Conservation (phyloP, 2,113 vertebrate genomes). For the Sciurus niger region DNA sequence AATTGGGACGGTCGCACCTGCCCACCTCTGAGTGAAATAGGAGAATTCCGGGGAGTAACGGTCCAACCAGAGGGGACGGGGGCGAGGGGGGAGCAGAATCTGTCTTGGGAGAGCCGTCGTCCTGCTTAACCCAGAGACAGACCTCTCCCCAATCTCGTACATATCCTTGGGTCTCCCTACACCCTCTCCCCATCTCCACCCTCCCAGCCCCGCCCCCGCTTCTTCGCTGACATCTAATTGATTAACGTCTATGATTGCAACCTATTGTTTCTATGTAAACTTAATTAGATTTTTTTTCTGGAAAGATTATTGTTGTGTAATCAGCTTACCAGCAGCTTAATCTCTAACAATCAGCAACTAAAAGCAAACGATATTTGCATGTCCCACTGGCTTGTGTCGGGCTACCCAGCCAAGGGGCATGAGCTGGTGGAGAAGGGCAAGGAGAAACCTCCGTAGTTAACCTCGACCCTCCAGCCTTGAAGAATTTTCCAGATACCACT, state of each 20-base stretch:
- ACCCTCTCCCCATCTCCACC: not conserved
- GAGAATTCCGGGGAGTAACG: not conserved
- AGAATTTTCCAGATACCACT: not conserved
- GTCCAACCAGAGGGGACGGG: not conserved
- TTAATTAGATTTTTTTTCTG: slow-evolving; percentile 79
- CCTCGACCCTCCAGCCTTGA: not conserved
- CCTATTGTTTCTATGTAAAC: slow-evolving; percentile 80
- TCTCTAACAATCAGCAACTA: slow-evolving; percentile 56
- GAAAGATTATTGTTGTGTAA: slow-evolving; percentile 79
- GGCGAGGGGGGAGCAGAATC: not conserved
- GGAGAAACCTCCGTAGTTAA: not conserved
- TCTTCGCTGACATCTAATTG: not conserved
- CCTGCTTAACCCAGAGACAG: not conserved
- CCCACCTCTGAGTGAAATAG: not conserved
- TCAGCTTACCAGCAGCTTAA: slow-evolving; percentile 77
- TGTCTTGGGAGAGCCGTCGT: not conserved
- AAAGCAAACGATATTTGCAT: not conserved
- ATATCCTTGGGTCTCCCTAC: not conserved
- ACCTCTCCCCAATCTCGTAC: not conserved
- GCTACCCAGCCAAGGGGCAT: fast-evolving
- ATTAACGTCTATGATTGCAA: slow-evolving; percentile 73
- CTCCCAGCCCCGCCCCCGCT: not conserved
- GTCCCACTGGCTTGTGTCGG: not conserved
- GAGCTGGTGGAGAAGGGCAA: fast-evolving
- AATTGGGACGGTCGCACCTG: not conserved